Evolutionary conservation across 2,888 invertebrate genomes (phyloP).

Genomic region (Diloba caeruleocephala): DNA sequence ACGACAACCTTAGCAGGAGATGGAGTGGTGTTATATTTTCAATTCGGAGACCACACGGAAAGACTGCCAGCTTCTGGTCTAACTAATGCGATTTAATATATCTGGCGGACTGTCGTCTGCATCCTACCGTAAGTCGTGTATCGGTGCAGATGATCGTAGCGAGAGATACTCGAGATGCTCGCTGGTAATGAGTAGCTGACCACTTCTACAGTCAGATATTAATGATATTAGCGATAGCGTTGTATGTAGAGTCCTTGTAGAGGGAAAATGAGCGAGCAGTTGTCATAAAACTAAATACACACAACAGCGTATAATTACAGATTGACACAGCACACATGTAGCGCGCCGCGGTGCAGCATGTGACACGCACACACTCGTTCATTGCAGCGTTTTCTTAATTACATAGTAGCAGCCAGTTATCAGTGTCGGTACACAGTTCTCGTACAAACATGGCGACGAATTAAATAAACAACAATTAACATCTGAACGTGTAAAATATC

Average conservation of each 20-base stretch:
- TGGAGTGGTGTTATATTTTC: too few species aligned
- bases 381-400: slow-evolving; percentile 14
- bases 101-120: too few species aligned
- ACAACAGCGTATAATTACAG: too few species aligned
- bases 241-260: neutral
- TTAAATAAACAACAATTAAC: slow-evolving; percentile 22
- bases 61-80: too few species aligned
- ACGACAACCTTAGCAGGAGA: too few species aligned
- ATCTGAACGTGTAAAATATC: neutral
- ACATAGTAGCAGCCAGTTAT: slow-evolving; percentile 31
- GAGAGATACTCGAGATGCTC: neutral
- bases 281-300: neutral
- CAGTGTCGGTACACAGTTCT: slow-evolving; percentile 21
- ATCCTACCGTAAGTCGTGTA: neutral
- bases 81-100: too few species aligned
- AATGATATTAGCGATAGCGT: neutral
- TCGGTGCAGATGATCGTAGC: neutral
- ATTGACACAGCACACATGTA: too few species aligned
- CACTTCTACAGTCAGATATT: neutral
- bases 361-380: slow-evolving; percentile 10
- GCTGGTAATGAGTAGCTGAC: neutral
- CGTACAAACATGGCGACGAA: slow-evolving; percentile 24
- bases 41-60: too few species aligned
- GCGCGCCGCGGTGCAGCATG: neutral
- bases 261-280: neutral